phyloP scores from a whole-genome alignment of 37 sponge, comb jelly and placozoan species.

The Theonella swinhoei region DNA sequence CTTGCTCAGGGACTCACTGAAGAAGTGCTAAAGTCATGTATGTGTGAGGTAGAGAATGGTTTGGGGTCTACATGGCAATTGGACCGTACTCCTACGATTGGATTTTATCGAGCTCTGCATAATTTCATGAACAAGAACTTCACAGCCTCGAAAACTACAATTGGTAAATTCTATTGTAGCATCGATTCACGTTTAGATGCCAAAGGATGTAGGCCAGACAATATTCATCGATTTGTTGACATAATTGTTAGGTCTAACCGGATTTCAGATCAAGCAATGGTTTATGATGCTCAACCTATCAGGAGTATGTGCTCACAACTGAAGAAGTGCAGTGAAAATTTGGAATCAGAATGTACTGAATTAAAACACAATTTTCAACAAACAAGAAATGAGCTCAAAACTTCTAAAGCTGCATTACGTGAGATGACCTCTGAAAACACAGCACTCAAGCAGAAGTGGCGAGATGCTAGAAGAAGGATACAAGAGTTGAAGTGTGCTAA shows the following conservation, averaged over 20 bases:
- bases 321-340: constrained; percentile 11
- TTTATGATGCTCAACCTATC: background rate
- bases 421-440: constrained; percentile 13
- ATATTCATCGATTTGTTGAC: constrained; percentile 38
- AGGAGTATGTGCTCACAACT: background rate
- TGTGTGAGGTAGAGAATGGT: background rate
- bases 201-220: constrained; percentile 24
- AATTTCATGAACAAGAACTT: constrained; percentile 12
- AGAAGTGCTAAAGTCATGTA: background rate
- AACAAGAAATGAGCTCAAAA: background rate
- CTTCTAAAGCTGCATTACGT: background rate
- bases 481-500: background rate
- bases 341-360: constrained; percentile 25
- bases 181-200: constrained; percentile 20
- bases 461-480: background rate
- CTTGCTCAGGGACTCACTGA: constrained; percentile 4
- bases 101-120: constrained; percentile 40
- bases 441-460: background rate
- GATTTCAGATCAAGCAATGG: background rate
- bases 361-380: constrained; percentile 7
- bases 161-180: constrained; percentile 37
- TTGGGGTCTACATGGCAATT: background rate
- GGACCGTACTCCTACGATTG: constrained; percentile 22
- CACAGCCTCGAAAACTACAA: constrained; percentile 26
- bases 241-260: constrained; percentile 5